phyloP scores from a whole-genome alignment of 2,113 vertebrate species.

The Psophia crepitans region DNA sequence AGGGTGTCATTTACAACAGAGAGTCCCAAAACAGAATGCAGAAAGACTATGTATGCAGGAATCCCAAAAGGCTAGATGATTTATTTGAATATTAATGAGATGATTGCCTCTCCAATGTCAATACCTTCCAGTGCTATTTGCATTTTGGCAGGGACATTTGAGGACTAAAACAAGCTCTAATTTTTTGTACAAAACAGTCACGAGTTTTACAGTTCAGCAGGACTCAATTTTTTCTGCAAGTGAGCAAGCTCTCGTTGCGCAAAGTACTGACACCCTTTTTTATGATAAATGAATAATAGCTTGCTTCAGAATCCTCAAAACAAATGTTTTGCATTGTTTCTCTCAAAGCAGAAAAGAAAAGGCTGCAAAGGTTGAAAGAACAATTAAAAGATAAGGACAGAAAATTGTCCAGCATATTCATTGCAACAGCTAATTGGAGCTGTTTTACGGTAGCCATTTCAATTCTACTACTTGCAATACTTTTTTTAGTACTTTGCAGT shows the following conservation, averaged over 20 bases:
- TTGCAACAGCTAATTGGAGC: not conserved
- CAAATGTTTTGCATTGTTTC: constrained; percentile 28
- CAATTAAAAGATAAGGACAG: constrained; percentile 31
- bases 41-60: not conserved
- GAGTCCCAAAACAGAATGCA: not conserved
- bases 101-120: fast-evolving
- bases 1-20: not conserved
- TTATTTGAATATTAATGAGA: not conserved
- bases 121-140: not conserved
- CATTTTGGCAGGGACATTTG: not conserved
- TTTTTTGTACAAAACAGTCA: not conserved
- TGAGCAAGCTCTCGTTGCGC: not conserved
- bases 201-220: not conserved
- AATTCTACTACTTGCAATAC: not conserved
- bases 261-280: not conserved
- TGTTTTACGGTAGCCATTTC: not conserved
- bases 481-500: too few species aligned
- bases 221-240: not conserved
- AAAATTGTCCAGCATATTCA: not conserved
- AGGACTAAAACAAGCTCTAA: not conserved
- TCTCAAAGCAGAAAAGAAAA: not conserved
- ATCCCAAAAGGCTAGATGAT: not conserved
- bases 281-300: not conserved
- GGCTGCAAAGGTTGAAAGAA: constrained; percentile 1
- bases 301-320: constrained; percentile 8